Conservation (phyloP, 35 echinoderm and acorn worm genomes). For the Apostichopus parvimensis region DNA sequence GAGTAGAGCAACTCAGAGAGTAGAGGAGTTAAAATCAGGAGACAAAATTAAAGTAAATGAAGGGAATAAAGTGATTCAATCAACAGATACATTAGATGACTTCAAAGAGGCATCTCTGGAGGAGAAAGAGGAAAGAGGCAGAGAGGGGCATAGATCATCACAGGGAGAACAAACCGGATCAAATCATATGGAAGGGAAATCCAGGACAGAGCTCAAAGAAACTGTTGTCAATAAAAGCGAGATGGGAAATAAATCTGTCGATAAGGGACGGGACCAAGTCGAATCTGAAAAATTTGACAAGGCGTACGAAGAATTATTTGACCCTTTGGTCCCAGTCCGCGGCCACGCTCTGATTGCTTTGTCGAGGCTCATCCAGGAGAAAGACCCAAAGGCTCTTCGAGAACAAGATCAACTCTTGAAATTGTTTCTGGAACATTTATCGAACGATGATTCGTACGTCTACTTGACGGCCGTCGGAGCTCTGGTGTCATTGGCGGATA, state of each 20-base stretch:
- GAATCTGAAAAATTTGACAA: conserved; percentile 75
- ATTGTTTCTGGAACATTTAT: conserved; percentile 82
- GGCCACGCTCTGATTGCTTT: conserved; percentile 84
- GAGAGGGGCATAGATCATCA: background rate
- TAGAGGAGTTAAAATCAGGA: background rate
- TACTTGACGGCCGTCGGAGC: conserved; percentile 86
- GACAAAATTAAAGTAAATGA: background rate
- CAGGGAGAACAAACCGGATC: background rate
- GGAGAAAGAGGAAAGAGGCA: background rate
- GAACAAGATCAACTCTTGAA: conserved; percentile 71
- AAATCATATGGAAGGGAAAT: background rate
- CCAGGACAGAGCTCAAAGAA: background rate
- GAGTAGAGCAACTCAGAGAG: background rate
- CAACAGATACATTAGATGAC: background rate
- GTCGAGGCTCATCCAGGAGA: conserved; percentile 59
- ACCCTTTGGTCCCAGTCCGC: conserved; percentile 77
- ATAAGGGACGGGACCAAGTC: background rate
- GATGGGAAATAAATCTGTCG: background rate
- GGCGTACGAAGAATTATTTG: conserved; percentile 83
- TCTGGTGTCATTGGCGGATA: conserved; percentile 72
- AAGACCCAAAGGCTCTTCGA: conserved; percentile 75
- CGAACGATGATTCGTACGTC: conserved; percentile 88
- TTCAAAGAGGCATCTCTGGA: background rate
- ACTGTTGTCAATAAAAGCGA: background rate
- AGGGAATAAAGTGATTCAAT: background rate